These are phyloP conservation scores for Eilema griseolum DNA, from an alignment of 2,888 invertebrate genomes.

Conservation along the genomic window DNA sequence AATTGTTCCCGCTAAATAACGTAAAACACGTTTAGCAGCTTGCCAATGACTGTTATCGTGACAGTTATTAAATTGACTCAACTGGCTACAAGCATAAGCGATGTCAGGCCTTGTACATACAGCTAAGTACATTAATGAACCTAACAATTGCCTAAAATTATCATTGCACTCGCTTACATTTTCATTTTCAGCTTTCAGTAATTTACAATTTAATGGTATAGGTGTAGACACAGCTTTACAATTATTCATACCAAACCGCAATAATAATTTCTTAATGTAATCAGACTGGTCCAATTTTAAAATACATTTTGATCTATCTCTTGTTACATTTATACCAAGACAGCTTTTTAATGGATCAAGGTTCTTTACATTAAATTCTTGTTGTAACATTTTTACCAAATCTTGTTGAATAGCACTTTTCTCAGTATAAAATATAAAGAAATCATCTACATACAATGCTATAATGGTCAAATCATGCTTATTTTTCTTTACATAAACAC, in stretches of 20 bases:
- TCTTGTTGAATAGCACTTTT: background rate
- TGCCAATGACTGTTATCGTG: background rate
- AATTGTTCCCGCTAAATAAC: background rate
- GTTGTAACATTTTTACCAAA: background rate
- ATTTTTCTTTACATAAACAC: background rate
- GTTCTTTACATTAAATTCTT: background rate
- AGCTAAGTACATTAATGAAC: background rate
- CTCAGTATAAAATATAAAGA: background rate
- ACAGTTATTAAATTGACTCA: background rate
- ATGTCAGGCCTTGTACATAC: slow-evolving; percentile 2
- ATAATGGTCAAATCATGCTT: background rate
- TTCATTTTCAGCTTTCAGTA: background rate
- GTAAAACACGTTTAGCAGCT: background rate
- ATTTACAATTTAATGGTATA: background rate
- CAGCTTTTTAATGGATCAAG: background rate
- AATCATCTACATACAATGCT: background rate
- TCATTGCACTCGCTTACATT: background rate
- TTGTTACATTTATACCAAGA: background rate
- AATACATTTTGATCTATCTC: background rate
- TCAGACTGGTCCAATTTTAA: background rate
- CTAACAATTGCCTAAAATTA: background rate
- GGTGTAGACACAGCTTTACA: background rate
- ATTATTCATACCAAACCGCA: background rate
- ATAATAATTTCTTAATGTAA: background rate
- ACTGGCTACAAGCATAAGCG: background rate